A percentile compares a stretch with the other conserved stretches of the same genome.
These are phyloP conservation scores for Cylindroiulus punctatus DNA, from an alignment of 2,888 invertebrate genomes.

Conservation along the genomic window DNA sequence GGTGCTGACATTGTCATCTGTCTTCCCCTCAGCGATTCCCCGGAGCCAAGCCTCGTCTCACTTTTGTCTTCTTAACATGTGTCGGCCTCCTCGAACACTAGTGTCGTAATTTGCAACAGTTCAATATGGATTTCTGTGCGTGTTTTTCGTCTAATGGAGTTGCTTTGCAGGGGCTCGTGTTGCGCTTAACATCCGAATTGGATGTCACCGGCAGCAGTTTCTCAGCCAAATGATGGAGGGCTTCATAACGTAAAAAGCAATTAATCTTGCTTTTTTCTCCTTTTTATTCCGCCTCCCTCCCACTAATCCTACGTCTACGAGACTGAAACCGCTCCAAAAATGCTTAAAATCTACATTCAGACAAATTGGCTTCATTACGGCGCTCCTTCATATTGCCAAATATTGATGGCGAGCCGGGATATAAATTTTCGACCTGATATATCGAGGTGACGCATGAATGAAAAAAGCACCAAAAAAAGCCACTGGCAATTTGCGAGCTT, in stretches of 20 bases:
- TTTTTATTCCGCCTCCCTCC: neutral
- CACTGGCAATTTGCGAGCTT: neutral
- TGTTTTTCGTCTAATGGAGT: neutral
- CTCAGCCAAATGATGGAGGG: slow-evolving; percentile 6
- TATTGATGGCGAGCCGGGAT: neutral
- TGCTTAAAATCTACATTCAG: slow-evolving; percentile 14
- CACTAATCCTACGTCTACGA: neutral
- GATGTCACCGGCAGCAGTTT: slow-evolving; percentile 14
- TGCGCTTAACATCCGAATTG: neutral
- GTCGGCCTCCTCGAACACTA: neutral
- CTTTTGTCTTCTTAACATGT: neutral
- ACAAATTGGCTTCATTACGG: slow-evolving; percentile 15
- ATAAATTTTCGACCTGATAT: neutral
- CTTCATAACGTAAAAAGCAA: neutral
- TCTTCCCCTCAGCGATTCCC: neutral
- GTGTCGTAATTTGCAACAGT: neutral
- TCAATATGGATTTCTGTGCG: neutral
- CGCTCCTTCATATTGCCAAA: neutral
- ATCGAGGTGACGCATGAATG: neutral
- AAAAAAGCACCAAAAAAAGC: neutral
- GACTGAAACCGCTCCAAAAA: neutral
- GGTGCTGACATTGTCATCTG: neutral
- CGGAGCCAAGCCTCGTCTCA: neutral
- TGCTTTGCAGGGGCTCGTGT: neutral
- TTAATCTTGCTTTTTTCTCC: neutral